Percentiles rank a stretch among this genome's conserved stretches.
Conservation (phyloP, 2,113 vertebrate species). For the Campylorhamphus procurvoides region DNA sequence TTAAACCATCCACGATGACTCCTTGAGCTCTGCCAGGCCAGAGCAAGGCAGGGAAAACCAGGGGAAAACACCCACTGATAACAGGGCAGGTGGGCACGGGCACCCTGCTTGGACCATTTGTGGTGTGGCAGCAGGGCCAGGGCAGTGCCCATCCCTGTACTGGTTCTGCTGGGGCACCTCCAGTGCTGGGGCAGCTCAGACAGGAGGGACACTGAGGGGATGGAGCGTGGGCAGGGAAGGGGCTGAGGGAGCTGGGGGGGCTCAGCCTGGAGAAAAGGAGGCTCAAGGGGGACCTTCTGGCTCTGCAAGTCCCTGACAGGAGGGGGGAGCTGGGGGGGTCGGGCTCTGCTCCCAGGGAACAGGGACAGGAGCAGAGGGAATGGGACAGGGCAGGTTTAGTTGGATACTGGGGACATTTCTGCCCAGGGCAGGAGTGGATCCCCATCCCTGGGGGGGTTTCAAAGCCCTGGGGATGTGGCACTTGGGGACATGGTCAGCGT, state of each 20-base stretch:
- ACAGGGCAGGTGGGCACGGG: not conserved
- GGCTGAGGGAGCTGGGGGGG: not conserved
- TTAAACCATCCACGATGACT: not conserved
- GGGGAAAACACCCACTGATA: too few relatives aligned
- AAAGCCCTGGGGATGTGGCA: not conserved
- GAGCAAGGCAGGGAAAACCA: not conserved
- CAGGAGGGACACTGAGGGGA: not conserved
- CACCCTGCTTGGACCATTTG: not conserved
- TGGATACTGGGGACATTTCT: not conserved
- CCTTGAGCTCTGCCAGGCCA: not conserved
- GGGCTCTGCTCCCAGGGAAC: not conserved
- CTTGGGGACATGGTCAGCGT: not conserved
- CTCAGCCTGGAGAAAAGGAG: not conserved
- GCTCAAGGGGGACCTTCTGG: not conserved
- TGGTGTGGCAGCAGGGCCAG: not conserved
- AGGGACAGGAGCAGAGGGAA: not conserved
- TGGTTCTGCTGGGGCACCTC: not conserved
- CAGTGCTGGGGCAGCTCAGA: not conserved
- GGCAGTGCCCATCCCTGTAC: not conserved
- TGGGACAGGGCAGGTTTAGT: not conserved
- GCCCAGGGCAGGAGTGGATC: not conserved
- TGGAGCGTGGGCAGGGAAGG: not conserved
- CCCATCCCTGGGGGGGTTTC: not conserved
- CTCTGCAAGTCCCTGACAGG: not conserved
- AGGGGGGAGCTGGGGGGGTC: not conserved